Base-by-base conservation (phyloP, 1,140 invertebrate species). In the Thaumatotibia leucotreta region DNA sequence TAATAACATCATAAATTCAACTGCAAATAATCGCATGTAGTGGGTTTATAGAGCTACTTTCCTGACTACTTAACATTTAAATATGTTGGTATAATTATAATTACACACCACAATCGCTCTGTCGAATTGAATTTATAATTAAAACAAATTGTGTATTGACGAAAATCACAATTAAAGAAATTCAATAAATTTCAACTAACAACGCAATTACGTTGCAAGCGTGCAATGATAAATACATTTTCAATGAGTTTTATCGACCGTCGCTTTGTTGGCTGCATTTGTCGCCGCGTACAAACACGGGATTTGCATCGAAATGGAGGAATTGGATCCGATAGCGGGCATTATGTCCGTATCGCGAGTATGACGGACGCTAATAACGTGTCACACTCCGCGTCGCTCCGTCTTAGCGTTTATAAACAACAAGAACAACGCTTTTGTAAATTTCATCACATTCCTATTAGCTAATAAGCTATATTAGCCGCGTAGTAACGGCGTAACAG, bases 201-300 rank as follows among this genome's bases (percentile, higher is more conserved):
- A 27, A 27, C 29, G 27, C 24, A 58, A 58, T 58, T 58, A 58
- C 52, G 23, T 29, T 29, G 52, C 52, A 58, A 29, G 52, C 52
- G 52, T 70, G 61, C 33, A 45, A n/a, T 73, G 71, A 76, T 83
- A 72, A 83, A 84, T 84, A 80, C 78, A 82, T 79, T 83, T 83
- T 79, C 74, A 70, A 49, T 77, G 73, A 75, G 77, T 79, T 82
- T 77, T 75, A 83, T 88, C 78, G 79, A 84, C 84, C 70, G 72
- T 35, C 66, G 65, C 66, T 61, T 82, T 80, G 81, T 82, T 81
- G 79, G 77, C 72, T 64, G 67, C 75, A 75, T 73, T 85, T 79
- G 73, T 79, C 69, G 73, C 66, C 69, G 45, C 50, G 65, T 63
- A 67, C 70, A 74, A 76, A 82, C 74, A 73, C 66, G 62, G 32